phyloP scores from a whole-genome alignment of 2,113 vertebrate species.

The Lichenostomus cassidix region DNA sequence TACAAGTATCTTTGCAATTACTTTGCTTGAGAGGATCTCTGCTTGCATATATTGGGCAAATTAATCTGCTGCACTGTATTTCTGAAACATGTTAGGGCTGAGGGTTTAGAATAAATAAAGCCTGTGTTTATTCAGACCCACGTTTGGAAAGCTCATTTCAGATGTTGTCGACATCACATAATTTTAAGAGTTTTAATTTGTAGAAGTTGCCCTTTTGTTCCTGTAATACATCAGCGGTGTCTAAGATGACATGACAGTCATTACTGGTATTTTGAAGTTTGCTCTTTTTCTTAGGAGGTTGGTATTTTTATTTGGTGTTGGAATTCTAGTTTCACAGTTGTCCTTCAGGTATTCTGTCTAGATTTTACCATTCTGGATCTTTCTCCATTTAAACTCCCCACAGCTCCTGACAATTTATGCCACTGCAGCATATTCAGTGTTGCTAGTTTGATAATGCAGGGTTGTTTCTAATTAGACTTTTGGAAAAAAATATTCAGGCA shows the following conservation, averaged over 20 bases:
- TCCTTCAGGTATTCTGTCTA: not conserved
- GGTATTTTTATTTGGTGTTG: not conserved
- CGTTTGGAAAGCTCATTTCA: not conserved
- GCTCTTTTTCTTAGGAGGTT: not conserved
- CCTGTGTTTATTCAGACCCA: not conserved
- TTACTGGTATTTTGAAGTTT: not conserved
- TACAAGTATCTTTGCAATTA: constrained; percentile 28
- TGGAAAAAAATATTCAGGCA: not conserved
- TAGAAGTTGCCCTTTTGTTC: constrained; percentile 36
- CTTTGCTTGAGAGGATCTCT: constrained; percentile 15
- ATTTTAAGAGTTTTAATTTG: constrained; percentile 47
- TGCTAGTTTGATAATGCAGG: not conserved
- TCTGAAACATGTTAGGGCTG: not conserved
- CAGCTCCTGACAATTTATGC: not conserved
- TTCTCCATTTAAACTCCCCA: not conserved
- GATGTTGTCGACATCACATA: not conserved
- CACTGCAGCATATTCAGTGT: not conserved
- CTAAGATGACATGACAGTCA: not conserved
- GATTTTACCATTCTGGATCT: not conserved
- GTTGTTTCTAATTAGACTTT: not conserved
- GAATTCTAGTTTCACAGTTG: not conserved
- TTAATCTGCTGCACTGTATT: constrained; percentile 7
- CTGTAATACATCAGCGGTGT: not conserved
- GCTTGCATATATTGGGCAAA: constrained; percentile 27
- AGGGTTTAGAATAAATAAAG: constrained; percentile 22